Base-by-base conservation (phyloP, 2,888 invertebrate species). In the Disparrhopalites patrizii region DNA sequence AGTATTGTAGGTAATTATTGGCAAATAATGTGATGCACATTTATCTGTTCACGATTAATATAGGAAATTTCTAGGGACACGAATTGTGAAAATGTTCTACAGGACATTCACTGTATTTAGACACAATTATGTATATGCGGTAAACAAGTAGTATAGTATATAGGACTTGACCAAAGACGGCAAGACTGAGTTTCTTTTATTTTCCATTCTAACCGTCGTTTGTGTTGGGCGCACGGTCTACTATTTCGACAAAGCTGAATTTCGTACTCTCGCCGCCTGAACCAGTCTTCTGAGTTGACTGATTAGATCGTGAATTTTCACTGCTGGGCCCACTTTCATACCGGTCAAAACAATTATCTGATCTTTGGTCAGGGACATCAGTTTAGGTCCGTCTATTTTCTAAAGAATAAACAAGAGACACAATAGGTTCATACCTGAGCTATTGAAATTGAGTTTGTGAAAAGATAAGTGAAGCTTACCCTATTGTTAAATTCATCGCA, bases 321-420 rank as follows among this genome's bases (percentile, higher is more conserved):
- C 80, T 20, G 94, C 93, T 7, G 95, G 95, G 1, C 95, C 95
- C 67, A 96, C 93, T 83, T 94, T 95, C 85, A 91, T 93, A 74
- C 91, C 90, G 27, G 93, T 87, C 70, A 93, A 82, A 76, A 89
- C 89, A 76, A 94, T 87, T 70, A 96, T 90, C 81, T 94, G 89
- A 78, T 94, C 93, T 81, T 94, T 93, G 57, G 88, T 88, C 67
- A 96, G 81, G 71, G 86, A 85, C 68, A 95, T 81, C 77, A 96
- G 82, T 77, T 85, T 85, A 68, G 87, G 85, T 1, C 96, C 95
- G 75, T 90, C 89, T 70, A 95, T 87, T 79, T 86, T 86, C 83
- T 88, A 81, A 23, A 81, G 74, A 69, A 72, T 64, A 67, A 70
- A 66, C 82, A 75, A n/a, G n/a, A n/a, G n/a, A n/a, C n/a, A n/a